These are phyloP conservation scores for Perca fluviatilis DNA, from an alignment of 2,113 vertebrate genomes.

Conservation along the genomic window DNA sequence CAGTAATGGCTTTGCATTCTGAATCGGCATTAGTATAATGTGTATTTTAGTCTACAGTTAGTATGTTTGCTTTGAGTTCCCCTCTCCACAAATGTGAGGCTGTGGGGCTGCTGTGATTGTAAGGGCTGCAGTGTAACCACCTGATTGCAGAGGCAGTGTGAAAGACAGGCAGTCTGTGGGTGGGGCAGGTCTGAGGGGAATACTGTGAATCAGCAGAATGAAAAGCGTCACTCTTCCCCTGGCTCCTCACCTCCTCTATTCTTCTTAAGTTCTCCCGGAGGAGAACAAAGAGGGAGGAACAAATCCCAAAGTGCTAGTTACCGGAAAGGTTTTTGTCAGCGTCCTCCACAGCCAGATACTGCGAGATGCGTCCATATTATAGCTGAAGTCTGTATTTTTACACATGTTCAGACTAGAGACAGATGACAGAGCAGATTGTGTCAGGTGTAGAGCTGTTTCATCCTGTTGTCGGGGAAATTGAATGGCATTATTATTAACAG, in stretches of 20 bases:
- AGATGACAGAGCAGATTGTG: neutral
- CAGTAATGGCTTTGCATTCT: neutral
- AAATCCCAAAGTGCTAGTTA: slow-evolving; percentile 42
- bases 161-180: slow-evolving; percentile 42
- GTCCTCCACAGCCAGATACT: slow-evolving; percentile 5
- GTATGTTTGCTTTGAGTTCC: neutral
- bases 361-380: slow-evolving; percentile 19
- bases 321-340: slow-evolving; percentile 32
- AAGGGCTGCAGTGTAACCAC: slow-evolving; percentile 41
- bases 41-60: neutral
- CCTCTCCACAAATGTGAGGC: neutral
- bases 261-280: slow-evolving; percentile 35
- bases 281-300: slow-evolving; percentile 33
- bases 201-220: slow-evolving; percentile 21
- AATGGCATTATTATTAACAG: neutral
- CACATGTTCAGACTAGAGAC: neutral
- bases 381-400: neutral
- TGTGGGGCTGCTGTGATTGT: slow-evolving; percentile 3
- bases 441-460: neutral
- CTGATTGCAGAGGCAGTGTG: slow-evolving; percentile 33
- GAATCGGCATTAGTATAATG: neutral
- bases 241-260: slow-evolving; percentile 23
- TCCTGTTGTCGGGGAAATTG: neutral
- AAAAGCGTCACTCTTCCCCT: slow-evolving; percentile 29
- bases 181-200: slow-evolving; percentile 39